Evolutionary conservation across 2,113 vertebrate species (phyloP), one percentile per base, ranked within the genome.

Genomic region (Electrona antarctica): DNA sequence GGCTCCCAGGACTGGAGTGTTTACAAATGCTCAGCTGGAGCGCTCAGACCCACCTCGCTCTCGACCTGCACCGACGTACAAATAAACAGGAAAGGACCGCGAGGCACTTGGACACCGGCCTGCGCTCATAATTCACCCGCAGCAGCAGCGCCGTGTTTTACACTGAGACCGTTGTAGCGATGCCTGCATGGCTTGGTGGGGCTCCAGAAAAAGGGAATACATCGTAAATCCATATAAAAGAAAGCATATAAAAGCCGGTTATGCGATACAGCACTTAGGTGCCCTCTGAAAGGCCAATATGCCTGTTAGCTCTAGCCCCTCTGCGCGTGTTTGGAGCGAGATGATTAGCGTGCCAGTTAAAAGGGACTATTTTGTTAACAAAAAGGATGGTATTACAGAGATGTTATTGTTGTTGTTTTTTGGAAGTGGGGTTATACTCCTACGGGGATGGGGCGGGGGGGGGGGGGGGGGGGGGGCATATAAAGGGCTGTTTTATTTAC

Each of bases 1-100:
- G 15, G 85, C 69, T 86, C 74, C 77, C 83, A 83, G 71, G 84
- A 77, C 51, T n/a, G n/a, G 78, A 62, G 76, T 93, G 78, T 90
- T 87, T 84, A 91, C 81, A 90, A 69, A 74, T 80, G 75, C 80
- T 86, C 52, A 79, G 85, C 91, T 76, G 71, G 80, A 93, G 90
- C 85, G 83, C 84, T 84, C 70, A 77, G 92, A 89, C 86, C 85
- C 87, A 88, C 87, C 90, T 90, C 88, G 47, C 62, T 1, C 58
- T 69, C 81, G 52, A 90, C 92, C 86, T 91, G 92, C 92, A 73
- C 85, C 80, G 83, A 67, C 90, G 88, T 86, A 87, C 92, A 94
- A 94, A 93, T 88, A 94, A 95, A 95, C 92, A 92, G 90, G 91
- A 92, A 88, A 92, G 88, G 92, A 90, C 92, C 88, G 48, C 90